These are phyloP conservation scores for Aphelenchoides besseyi DNA, from an alignment of 1,140 invertebrate genomes.

Conservation along the genomic window DNA sequence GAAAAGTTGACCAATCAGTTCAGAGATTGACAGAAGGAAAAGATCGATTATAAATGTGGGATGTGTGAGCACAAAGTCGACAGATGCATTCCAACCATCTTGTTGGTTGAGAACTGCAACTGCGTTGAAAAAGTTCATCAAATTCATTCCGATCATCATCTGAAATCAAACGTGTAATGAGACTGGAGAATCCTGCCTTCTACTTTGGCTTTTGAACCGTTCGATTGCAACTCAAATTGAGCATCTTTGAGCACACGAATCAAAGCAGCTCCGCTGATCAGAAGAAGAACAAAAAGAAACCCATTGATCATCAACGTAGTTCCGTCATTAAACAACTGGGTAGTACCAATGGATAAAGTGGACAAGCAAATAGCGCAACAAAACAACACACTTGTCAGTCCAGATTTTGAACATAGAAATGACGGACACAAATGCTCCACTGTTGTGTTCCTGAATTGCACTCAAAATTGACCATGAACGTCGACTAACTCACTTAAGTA, in stretches of 20 bases:
- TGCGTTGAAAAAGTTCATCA: background rate
- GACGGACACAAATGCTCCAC: too few species aligned
- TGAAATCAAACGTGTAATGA: background rate
- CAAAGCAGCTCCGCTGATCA: background rate
- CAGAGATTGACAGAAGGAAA: background rate
- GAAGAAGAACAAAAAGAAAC: too few species aligned
- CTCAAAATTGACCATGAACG: too few species aligned
- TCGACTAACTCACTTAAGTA: background rate
- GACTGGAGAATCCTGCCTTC: background rate
- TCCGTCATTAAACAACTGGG: background rate
- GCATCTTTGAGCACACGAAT: background rate
- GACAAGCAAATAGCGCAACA: background rate
- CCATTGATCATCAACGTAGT: background rate
- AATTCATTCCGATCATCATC: conserved; percentile 15
- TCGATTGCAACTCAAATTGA: background rate
- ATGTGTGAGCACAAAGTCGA: background rate
- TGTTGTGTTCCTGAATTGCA: too few species aligned
- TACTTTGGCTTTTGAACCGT: background rate
- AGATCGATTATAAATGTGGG: background rate
- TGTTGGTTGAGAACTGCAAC: background rate
- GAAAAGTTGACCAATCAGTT: conserved; percentile 3
- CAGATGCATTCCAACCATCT: background rate
- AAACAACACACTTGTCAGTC: too few species aligned
- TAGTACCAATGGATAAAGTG: background rate
- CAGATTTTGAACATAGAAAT: too few species aligned